Evolutionary conservation across 2,888 invertebrate genomes (phyloP).

Genomic region (Agrochola lychnidis): DNA sequence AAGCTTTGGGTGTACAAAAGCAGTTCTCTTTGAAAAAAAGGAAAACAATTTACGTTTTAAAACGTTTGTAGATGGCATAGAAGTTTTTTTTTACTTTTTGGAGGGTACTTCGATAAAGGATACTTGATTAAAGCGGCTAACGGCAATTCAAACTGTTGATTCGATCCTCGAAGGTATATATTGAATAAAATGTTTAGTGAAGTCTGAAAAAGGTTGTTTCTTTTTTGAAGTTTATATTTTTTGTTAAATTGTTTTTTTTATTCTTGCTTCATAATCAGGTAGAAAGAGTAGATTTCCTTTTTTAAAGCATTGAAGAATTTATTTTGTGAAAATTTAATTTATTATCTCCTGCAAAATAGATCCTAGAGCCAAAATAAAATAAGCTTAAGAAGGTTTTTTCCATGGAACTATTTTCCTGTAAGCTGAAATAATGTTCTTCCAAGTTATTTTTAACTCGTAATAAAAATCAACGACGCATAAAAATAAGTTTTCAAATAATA

Average conservation of each 20-base stretch:
- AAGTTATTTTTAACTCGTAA: not conserved
- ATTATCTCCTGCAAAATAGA: not conserved
- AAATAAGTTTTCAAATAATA: not conserved
- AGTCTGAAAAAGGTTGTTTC: slow-evolving; percentile 15
- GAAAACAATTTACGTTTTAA: slow-evolving; percentile 33
- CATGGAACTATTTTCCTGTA: not conserved
- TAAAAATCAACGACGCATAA: not conserved
- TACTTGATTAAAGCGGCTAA: slow-evolving; percentile 48
- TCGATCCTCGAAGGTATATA: slow-evolving; percentile 8
- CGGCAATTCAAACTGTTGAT: slow-evolving; percentile 36
- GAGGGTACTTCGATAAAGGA: slow-evolving; percentile 10
- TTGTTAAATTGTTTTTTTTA: not conserved
- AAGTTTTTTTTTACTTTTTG: slow-evolving; percentile 17
- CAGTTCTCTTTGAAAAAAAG: slow-evolving; percentile 5
- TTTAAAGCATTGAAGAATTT: too few species aligned
- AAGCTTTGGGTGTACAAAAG: slow-evolving; percentile 29
- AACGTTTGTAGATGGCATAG: slow-evolving; percentile 17
- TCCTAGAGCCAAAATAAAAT: not conserved
- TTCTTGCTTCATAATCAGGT: too few species aligned
- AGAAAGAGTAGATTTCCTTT: not conserved
- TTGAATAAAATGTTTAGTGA: slow-evolving; percentile 39
- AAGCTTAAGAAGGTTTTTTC: not conserved
- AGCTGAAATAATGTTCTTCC: not conserved
- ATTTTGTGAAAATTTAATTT: not conserved
- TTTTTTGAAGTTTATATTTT: slow-evolving; percentile 14